These are phyloP conservation scores for Dolichomitus sp. DNA, from an alignment of 2,888 invertebrate species.

Conservation along the genomic window DNA sequence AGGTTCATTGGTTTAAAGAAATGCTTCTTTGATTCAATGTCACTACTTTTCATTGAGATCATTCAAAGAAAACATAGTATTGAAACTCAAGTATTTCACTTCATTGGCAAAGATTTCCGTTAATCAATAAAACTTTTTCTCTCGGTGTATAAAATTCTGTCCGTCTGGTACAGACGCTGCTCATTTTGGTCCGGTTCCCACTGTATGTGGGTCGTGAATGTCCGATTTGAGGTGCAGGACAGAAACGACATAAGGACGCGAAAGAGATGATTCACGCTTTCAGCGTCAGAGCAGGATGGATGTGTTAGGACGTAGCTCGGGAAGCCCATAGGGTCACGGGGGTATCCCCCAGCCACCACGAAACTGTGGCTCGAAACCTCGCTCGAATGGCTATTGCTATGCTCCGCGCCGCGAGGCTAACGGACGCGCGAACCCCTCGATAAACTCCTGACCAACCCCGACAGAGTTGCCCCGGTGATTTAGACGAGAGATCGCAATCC, in stretches of 20 bases:
- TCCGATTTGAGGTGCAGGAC: background rate
- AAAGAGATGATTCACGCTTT: constrained; percentile 50
- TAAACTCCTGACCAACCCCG: constrained; percentile 73
- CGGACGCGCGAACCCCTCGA: constrained; percentile 51
- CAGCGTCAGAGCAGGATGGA: constrained; percentile 7
- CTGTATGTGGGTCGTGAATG: constrained; percentile 13
- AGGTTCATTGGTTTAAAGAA: too few species aligned
- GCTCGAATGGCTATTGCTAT: constrained; percentile 36
- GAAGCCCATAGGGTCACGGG: constrained; percentile 26
- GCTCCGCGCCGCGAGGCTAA: constrained; percentile 43
- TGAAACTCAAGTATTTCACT: too few species aligned
- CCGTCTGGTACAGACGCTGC: background rate
- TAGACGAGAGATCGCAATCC: constrained; percentile 76
- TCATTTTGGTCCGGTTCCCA: background rate
- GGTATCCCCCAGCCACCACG: constrained; percentile 18
- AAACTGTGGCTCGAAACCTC: constrained; percentile 43
- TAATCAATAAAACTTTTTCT: too few species aligned
- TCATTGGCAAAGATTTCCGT: too few species aligned
- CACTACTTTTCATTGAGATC: too few species aligned
- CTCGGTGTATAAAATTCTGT: too few species aligned
- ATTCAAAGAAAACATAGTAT: too few species aligned
- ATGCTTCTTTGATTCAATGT: too few species aligned
- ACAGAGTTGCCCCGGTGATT: constrained; percentile 75
- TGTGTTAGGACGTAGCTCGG: constrained; percentile 9
- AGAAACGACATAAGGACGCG: constrained; percentile 42